phyloP scores from a whole-genome alignment of 2,888 invertebrate species.

The Tenodera sinensis region DNA sequence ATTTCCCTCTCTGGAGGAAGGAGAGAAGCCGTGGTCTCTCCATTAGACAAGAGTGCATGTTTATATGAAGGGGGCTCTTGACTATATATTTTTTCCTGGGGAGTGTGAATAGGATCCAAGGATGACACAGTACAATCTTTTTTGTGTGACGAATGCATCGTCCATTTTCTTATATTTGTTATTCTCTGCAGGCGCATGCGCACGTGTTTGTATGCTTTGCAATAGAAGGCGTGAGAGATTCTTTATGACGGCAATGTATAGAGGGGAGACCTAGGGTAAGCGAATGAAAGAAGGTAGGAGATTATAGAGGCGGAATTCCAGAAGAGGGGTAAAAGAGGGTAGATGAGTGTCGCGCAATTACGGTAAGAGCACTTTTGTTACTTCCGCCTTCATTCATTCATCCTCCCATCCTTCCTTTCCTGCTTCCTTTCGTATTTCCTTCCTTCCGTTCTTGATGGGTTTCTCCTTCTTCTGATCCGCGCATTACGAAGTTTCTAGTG shows the following conservation, averaged over 20 bases:
- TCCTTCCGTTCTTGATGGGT: background rate
- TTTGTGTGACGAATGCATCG: background rate
- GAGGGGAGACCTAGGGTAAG: background rate
- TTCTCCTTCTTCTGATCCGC: background rate
- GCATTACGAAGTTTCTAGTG: background rate
- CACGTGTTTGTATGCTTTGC: background rate
- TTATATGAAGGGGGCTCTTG: background rate
- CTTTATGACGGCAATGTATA: background rate
- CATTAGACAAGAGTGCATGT: background rate
- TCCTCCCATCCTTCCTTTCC: background rate
- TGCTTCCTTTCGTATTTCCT: background rate
- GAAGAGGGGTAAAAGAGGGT: background rate
- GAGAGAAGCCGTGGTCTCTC: background rate
- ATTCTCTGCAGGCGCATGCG: background rate
- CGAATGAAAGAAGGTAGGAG: background rate
- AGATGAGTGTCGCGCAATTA: background rate
- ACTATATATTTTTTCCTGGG: background rate
- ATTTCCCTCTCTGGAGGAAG: background rate
- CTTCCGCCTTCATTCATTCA: background rate
- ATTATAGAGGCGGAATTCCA: background rate
- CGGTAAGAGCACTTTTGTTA: constrained; percentile 15
- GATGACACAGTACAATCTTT: background rate
- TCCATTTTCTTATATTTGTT: background rate
- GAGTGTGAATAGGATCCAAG: background rate
- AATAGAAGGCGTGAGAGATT: background rate